A percentile compares a stretch with the other conserved stretches of the same genome.
Conservation (phyloP, 2,113 vertebrate species). For the Cyanocitta stelleri region DNA sequence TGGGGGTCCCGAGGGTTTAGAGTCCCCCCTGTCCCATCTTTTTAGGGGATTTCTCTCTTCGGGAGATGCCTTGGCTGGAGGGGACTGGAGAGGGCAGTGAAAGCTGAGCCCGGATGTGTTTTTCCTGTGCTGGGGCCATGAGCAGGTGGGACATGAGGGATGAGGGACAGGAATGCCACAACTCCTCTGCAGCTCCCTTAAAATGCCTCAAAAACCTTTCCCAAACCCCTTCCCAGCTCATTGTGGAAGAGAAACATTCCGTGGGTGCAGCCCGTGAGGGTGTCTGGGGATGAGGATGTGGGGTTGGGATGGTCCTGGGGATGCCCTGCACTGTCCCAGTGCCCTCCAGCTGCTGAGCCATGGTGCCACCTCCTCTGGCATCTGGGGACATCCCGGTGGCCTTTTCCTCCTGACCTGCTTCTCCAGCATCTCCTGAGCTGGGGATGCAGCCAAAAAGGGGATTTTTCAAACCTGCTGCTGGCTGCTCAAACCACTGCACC, state of each 20-base stretch:
- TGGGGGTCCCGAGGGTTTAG: background rate
- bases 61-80: background rate
- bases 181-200: background rate
- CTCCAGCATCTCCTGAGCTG: background rate
- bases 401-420: fast-evolving
- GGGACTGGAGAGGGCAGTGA: background rate
- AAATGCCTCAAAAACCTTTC: background rate
- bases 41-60: background rate
- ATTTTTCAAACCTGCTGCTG: fast-evolving
- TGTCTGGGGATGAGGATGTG: background rate
- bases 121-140: background rate
- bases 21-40: fast-evolving
- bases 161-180: background rate
- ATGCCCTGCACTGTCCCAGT: fast-evolving
- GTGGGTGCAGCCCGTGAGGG: fast-evolving
- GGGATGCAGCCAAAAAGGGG: fast-evolving
- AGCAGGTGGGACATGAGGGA: background rate
- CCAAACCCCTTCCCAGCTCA: background rate
- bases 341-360: fast-evolving
- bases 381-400: background rate
- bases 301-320: background rate
- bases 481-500: fast-evolving
- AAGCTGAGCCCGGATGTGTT: background rate
- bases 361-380: background rate
- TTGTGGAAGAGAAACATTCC: fast-evolving